Evolutionary conservation across 1,140 invertebrate genomes (phyloP), one percentile per base, ranked within the genome.

Genomic region (Cydia splendana): DNA sequence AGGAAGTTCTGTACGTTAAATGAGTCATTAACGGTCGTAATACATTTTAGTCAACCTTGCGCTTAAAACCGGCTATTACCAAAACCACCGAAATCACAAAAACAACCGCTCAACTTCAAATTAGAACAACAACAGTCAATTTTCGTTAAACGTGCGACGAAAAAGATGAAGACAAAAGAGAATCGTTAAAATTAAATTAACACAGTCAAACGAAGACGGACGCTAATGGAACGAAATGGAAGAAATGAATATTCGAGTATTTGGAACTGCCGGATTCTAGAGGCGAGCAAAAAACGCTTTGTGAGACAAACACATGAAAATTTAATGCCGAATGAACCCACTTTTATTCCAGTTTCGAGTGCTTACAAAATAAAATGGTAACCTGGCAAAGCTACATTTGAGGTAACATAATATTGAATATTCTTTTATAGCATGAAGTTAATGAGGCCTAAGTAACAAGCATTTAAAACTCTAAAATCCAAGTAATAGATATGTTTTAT

Each of bases 151-250:
- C 34, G 15, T 45, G 67, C 67, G n/a, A 71, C 67, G n/a, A 18
- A 71, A 71, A 71, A 18, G 67, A 71, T 71, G 34, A 45, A 71
- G 67, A 71, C 67, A 71, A 71, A 34, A 38, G 30, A 71, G 67
- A 45, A 71, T 71, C 67, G 67, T 71, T 71, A 71, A 42, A 71
- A 71, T 71, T 71, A 71, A 71, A 71, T 71, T 71, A 71, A 71
- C 30, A 71, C 67, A 71, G 67, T 45, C 67, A 45, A 38, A 38
- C 30, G 67, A 42, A 71, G n/a, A 38, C 67, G 34, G 34, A 45
- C 67, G 67, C 67, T 71, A 71, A 71, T 71, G 34, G 67, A 18
- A 34, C 34, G 18, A 18, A 38, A 71, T 38, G 38, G n/a, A 71
- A 18, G 34, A 71, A 71, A 71, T 18, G 38, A 71, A 71, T 71